Conservation (phyloP, 2,113 vertebrate species). For the Hiodon tergisus region DNA sequence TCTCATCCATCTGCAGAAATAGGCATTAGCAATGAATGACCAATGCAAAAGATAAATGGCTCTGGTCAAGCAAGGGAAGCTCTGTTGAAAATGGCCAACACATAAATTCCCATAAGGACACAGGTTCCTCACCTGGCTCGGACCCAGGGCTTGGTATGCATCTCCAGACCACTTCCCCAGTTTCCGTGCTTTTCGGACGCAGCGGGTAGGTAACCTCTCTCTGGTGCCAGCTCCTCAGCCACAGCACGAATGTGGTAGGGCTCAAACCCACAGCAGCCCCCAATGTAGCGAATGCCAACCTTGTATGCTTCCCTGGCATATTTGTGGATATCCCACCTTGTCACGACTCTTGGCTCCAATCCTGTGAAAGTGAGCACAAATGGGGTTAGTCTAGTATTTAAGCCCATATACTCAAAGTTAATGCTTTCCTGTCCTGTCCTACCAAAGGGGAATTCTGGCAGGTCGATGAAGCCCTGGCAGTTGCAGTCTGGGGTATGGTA, state of each 20-base stretch:
- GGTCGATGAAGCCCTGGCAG: conserved; percentile 92
- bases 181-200: conserved; percentile 87
- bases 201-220: conserved; percentile 75
- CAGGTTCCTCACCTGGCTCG: conserved; percentile 75
- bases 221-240: conserved; percentile 80
- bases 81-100: no score
- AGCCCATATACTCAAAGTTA: background rate
- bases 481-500: conserved; percentile 89
- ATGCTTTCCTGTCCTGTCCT: conserved; percentile 24
- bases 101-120: background rate
- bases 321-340: conserved; percentile 89
- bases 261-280: conserved; percentile 93
- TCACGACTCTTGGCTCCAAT: conserved; percentile 84
- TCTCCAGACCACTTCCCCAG: conserved; percentile 79
- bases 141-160: conserved; percentile 98
- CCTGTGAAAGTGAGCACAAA: conserved; percentile 49
- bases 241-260: conserved; percentile 87
- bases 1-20: background rate
- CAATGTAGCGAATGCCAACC: conserved; percentile 80
- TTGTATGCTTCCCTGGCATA: conserved; percentile 87
- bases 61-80: no score
- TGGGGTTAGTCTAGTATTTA: background rate
- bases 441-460: conserved; percentile 95
- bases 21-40: background rate
- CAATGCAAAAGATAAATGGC: no score